Conservation (phyloP, 2,797 vertebrate species). For the Falco naumanni region DNA sequence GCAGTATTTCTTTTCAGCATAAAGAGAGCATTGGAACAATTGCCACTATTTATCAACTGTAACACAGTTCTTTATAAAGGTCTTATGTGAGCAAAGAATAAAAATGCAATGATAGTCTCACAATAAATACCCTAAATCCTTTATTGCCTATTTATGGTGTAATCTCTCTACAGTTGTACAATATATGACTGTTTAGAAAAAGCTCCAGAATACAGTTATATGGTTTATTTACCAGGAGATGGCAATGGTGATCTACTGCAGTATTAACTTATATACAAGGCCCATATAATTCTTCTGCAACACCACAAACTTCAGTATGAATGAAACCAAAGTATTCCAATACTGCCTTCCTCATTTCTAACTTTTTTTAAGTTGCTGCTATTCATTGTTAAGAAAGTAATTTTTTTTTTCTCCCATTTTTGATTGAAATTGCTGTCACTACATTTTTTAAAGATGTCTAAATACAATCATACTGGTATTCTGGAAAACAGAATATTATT, state of each 20-base stretch:
- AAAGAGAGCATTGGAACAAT: conserved; percentile 68
- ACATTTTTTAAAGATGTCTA: conserved; percentile 43
- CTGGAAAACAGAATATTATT: conserved; percentile 44
- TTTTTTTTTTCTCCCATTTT: conserved; percentile 23
- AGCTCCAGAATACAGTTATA: conserved; percentile 44
- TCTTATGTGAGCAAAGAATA: conserved; percentile 71
- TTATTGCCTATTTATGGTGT: conserved; percentile 68
- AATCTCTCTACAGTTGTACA: conserved; percentile 59
- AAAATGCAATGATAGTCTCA: conserved; percentile 67
- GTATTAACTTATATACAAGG: not conserved
- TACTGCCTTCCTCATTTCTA: conserved; percentile 49
- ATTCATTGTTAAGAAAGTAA: conserved; percentile 12
- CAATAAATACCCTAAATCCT: conserved; percentile 73
- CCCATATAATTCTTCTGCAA: not conserved
- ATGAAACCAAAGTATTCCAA: conserved; percentile 17
- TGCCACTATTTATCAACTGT: conserved; percentile 68
- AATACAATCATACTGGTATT: conserved; percentile 40
- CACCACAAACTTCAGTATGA: conserved; percentile 4
- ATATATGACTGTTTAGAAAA: conserved; percentile 61
- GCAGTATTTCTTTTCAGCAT: conserved; percentile 65
- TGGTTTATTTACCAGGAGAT: conserved; percentile 75
- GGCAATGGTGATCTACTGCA: conserved; percentile 79
- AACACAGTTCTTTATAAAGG: conserved; percentile 72
- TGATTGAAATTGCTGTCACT: conserved; percentile 61
- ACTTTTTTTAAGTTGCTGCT: conserved; percentile 60